Base-by-base conservation (phyloP, 1,140 invertebrate species). In the Pachyrhynchus sulphureomaculatus region DNA sequence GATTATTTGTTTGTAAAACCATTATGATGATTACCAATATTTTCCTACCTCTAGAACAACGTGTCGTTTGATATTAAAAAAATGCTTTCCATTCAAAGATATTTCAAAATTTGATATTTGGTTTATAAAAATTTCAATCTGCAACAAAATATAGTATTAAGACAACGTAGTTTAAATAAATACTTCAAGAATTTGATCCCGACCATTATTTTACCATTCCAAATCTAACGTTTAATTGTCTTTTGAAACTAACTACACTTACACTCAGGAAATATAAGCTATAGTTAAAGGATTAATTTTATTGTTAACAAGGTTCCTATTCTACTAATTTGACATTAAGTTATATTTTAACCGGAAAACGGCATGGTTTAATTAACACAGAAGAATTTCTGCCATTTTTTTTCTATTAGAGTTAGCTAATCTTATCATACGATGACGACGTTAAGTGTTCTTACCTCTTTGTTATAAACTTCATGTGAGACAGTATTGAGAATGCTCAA, bases 31-130 rank as follows among this genome's bases (percentile, higher is more conserved):
- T 26, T 26, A 26, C 24, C 24, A 26, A 26, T n/a, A 24, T 18
- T 24, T 24, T 78, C 76, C 79, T 78, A 86, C 85, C 44, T 84
- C 83, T 48, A 87, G 72, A 62, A 86, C 77, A 9, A 87, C 75
- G 23, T 80, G 78, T 33, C 84, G 78, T 1, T 83, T 84, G 8
- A 88, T 77, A 6, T 79, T 80, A 61, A 86, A 88, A 48, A 88
- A 82, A 13, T 84, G 83, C 76, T 82, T 81, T 17, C 86, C 87
- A 4, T 84, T 85, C n/a, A 89, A 69, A 20, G 82, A 82, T 0
- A 88, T 79, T 15, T 74, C 77, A 61, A 86, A 83, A 13, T 80
- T 78, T 1, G 78, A 79, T 5, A 88, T 73, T 73, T 89, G 86
- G 10, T 76, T 76, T 21, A 82, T 76, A 37, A 88, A 82, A 64